Conservation (phyloP, 1,140 invertebrate genomes). For the Gonioctena quinquepunctata region DNA sequence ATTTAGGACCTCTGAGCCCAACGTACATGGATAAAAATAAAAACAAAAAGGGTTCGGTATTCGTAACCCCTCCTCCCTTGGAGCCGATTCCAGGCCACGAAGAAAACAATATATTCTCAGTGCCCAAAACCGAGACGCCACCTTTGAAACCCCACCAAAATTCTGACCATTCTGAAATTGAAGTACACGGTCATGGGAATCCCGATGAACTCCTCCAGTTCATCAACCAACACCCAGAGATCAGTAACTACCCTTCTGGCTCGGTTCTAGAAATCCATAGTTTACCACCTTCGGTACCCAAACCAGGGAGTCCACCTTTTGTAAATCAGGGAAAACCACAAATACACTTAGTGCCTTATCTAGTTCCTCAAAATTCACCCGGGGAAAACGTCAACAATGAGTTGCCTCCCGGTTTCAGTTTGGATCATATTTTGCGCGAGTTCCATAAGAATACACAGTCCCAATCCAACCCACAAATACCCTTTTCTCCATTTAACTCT, state of each 20-base stretch:
- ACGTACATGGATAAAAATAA: slow-evolving; percentile 46
- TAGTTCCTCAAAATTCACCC: slow-evolving; percentile 13
- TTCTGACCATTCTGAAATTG: slow-evolving; percentile 1
- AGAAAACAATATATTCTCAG: not conserved
- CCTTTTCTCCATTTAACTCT: slow-evolving; percentile 12
- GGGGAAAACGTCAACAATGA: not conserved
- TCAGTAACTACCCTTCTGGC: slow-evolving; percentile 50
- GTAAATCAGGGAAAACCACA: slow-evolving; percentile 2
- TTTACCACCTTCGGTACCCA: slow-evolving; percentile 15
- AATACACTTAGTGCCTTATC: slow-evolving; percentile 8
- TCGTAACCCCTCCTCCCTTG: slow-evolving; percentile 27
- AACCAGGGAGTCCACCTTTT: not conserved
- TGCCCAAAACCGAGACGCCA: not conserved
- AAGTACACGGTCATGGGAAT: slow-evolving; percentile 40
- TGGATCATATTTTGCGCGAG: slow-evolving; percentile 51
- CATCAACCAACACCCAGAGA: slow-evolving; percentile 51
- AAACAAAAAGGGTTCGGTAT: slow-evolving; percentile 17
- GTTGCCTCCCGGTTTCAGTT: slow-evolving; percentile 36
- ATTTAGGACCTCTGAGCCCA: slow-evolving; percentile 57
- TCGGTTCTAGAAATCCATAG: slow-evolving; percentile 52
- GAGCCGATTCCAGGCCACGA: not conserved
- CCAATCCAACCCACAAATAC: slow-evolving; percentile 12
- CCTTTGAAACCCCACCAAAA: not conserved
- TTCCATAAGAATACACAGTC: slow-evolving; percentile 43
- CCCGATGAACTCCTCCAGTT: slow-evolving; percentile 50